Evolutionary conservation across 2,797 vertebrate species (phyloP).

Genomic region (Rhinatrema bivittatum): DNA sequence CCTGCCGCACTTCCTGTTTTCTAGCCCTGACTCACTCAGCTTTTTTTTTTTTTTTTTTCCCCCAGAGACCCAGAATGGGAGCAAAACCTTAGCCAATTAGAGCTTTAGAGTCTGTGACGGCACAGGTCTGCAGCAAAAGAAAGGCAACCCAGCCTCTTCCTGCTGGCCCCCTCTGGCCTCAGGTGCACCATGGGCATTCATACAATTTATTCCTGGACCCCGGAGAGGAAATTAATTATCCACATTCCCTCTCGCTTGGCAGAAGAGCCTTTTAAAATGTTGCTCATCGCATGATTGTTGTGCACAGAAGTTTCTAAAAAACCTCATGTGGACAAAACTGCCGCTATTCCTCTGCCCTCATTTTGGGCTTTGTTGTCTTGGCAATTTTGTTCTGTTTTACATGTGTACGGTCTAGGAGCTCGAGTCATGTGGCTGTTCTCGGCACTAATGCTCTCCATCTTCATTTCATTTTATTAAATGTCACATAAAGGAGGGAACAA

Average conservation of each 20-base stretch:
- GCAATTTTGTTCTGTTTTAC: constrained; percentile 39
- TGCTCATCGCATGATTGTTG: constrained; percentile 49
- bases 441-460: constrained; percentile 48
- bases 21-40: background rate
- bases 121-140: background rate
- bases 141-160: background rate
- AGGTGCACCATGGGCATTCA: constrained; percentile 39
- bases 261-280: constrained; percentile 55
- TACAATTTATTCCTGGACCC: constrained; percentile 32
- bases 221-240: constrained; percentile 54
- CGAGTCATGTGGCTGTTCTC: constrained; percentile 53
- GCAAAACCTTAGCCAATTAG: too few species aligned
- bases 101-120: too few species aligned
- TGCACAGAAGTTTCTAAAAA: constrained; percentile 36
- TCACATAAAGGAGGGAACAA: constrained; percentile 49
- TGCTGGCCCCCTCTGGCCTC: constrained; percentile 28
- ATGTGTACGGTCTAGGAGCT: constrained; percentile 27
- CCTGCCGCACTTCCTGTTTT: background rate
- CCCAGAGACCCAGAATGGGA: background rate
- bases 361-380: constrained; percentile 51
- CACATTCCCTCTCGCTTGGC: constrained; percentile 29
- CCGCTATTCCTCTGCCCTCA: constrained; percentile 41
- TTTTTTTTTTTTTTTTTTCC: too few species aligned
- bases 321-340: constrained; percentile 42
- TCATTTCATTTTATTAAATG: constrained; percentile 48